Base-by-base conservation (phyloP, 1,140 invertebrate species). In the Bombus waltoni region DNA sequence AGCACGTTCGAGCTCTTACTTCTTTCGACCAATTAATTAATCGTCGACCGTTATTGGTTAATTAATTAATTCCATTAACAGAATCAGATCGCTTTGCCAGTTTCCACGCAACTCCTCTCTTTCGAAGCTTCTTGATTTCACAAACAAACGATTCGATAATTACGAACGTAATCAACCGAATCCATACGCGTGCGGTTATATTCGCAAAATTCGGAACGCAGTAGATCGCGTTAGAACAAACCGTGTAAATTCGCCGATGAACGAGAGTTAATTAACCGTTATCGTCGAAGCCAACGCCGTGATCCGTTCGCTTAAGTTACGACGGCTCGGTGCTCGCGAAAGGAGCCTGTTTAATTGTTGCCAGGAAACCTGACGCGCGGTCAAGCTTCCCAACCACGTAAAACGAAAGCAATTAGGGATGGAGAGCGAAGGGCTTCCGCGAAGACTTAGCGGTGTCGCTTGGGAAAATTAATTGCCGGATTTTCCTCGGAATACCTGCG, bases 211-310 rank as follows among this genome's bases (percentile, higher is more conserved):
- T 53, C 5, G 18, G 1, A 22, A 28, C 53, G 38, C 53, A 13
- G 59, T 6, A 62, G 13, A 44, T 44, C 13, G 71, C 70, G 57
- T 80, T 57, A 83, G 87, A 77, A 9, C 18, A 1, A 4, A n/a
- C 47, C 28, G 38, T 18, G 75, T 57, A 76, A 73, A 82, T 44
- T 59, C 22, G 40, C 35, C 42, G 65, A 88, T 70, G 77, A 77
- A 62, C 75, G 65, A 65, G 83, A 83, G 47, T 89, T 89, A 89
- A 89, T 89, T 89, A 87, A 77, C 80, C 38, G 76, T 87, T 87
- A 89, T 79, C 66, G 38, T 38, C 59, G 35, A 78, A 81, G 25
- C 68, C 42, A 13, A 13, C 22, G 15, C 38, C 65, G 5, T 22
- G 40, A 66, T 70, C 44, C 68, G 53, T 47, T 9, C 66, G 66